Base-by-base conservation (phyloP, 2,888 invertebrate genomes). In the Melipona bicolor region DNA sequence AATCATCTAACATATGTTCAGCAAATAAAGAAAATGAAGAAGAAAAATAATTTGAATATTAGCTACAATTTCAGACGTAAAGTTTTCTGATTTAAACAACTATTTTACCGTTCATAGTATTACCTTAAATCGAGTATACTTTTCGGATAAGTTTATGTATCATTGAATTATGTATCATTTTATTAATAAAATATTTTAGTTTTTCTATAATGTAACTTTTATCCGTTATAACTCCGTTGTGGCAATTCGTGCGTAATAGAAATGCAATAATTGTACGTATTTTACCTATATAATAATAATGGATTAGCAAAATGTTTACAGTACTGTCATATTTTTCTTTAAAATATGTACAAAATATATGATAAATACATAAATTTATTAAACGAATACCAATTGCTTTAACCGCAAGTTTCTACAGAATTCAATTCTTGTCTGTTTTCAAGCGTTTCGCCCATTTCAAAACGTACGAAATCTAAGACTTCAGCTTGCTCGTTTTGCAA, bases 401-500 rank as follows among this genome's bases (percentile, higher is more conserved):
- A 97, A 93, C 96, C 96, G 92, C 96, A 95, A 73, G 96, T 96
- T 94, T 97, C 96, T 54, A 96, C 95, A 65, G 95, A 95, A 83
- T 96, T 96, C 86, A 96, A 93, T 9, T 95, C 95, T 89, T 96
- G 95, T 84, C 95, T 87, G 43, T 88, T 84, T 24, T 92, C 90
- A 17, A 91, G 64, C 9, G 67, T 92, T 94, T 98, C 98, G 2
- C 99, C 99, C 94, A 98, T 98, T 93, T 98, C 98, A 94, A 97
- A 98, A 84, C 99, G 96, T 83, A 97, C 96, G 94, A 98, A 99
- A 94, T 98, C 98, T 15, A 98, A 91, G 32, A 99, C 95, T 93
- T 96, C 95, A 0, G 96, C 94, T 83, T 96, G 95, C 89, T 97
- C 95, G 85, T 96, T 96, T 72, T 96, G 95, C 77, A 98, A 94